Evolutionary conservation across 2,113 vertebrate species (phyloP).

Genomic region (Hippocampus guttulatus): DNA sequence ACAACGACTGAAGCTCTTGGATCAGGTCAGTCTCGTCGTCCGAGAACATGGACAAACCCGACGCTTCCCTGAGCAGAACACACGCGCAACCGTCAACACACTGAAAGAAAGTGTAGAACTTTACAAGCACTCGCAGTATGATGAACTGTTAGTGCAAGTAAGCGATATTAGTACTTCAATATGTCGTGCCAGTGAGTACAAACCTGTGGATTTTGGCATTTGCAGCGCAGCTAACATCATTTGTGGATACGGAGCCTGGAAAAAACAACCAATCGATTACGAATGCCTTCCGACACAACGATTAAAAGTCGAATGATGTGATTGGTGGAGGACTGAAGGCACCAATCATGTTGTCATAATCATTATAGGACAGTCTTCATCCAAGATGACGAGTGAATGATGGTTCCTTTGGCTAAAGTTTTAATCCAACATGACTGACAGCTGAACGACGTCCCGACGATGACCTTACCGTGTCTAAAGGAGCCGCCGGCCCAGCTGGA

Average conservation of each 20-base stretch:
- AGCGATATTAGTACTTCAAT: too few species aligned
- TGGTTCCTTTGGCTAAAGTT: too few species aligned
- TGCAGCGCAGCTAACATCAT: conserved; percentile 66
- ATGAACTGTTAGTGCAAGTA: not conserved
- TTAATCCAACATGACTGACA: not conserved
- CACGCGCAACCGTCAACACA: too few species aligned
- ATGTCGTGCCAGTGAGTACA: not conserved
- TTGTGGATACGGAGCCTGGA: conserved; percentile 77
- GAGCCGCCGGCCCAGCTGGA: conserved; percentile 69
- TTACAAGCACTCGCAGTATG: not conserved
- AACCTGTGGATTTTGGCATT: conserved; percentile 60
- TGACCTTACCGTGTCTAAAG: conserved; percentile 64
- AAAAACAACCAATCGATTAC: conserved; percentile 1
- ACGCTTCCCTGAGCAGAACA: conserved; percentile 33
- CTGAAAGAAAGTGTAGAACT: not conserved
- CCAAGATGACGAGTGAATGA: too few species aligned
- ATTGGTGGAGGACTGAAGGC: too few species aligned
- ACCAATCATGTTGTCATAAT: too few species aligned
- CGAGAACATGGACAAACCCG: conserved; percentile 74
- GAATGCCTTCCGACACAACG: too few species aligned
- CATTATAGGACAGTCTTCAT: too few species aligned
- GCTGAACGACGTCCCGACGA: not conserved
- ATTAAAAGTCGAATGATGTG: too few species aligned
- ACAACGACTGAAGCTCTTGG: conserved; percentile 87
- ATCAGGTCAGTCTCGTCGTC: conserved; percentile 89